Conservation (phyloP, 2,797 vertebrate genomes). For the Alfaro cultratus region DNA sequence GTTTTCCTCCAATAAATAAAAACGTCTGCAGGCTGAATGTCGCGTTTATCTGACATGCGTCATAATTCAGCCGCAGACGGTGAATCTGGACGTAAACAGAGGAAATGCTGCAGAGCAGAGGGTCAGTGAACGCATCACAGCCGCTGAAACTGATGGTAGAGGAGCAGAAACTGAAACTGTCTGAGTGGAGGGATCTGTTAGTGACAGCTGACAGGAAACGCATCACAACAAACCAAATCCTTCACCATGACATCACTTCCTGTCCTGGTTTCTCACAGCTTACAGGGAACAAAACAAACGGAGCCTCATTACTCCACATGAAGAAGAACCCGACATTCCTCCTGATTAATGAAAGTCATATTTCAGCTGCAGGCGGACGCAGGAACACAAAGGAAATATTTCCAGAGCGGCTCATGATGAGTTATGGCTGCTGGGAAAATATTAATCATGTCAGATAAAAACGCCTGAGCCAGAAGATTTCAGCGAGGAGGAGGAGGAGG, state of each 20-base stretch:
- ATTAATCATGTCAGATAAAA: slow-evolving; percentile 22
- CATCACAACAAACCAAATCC: too few relatives aligned
- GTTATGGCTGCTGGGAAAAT: slow-evolving; percentile 8
- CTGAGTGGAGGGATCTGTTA: too few relatives aligned
- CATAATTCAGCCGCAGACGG: too few relatives aligned
- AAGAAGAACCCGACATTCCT: neutral
- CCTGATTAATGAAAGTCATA: slow-evolving; percentile 11
- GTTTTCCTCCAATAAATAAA: too few relatives aligned
- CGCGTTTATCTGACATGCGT: too few relatives aligned
- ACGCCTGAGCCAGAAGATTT: neutral
- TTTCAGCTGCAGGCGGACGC: neutral
- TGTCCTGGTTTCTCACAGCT: neutral
- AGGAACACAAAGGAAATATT: slow-evolving; percentile 13
- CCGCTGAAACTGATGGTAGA: neutral
- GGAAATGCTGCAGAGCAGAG: too few relatives aligned
- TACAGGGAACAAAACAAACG: neutral
- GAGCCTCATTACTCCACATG: slow-evolving; percentile 1
- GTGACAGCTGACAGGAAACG: neutral
- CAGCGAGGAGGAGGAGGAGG: neutral
- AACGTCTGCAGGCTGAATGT: too few relatives aligned
- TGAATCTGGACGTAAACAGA: too few relatives aligned
- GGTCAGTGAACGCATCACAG: too few relatives aligned
- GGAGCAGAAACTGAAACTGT: neutral
- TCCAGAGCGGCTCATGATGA: slow-evolving; percentile 11
- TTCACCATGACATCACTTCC: neutral